phyloP scores from a whole-genome alignment of 2,797 vertebrate species.

The Acipenser transmontanus region DNA sequence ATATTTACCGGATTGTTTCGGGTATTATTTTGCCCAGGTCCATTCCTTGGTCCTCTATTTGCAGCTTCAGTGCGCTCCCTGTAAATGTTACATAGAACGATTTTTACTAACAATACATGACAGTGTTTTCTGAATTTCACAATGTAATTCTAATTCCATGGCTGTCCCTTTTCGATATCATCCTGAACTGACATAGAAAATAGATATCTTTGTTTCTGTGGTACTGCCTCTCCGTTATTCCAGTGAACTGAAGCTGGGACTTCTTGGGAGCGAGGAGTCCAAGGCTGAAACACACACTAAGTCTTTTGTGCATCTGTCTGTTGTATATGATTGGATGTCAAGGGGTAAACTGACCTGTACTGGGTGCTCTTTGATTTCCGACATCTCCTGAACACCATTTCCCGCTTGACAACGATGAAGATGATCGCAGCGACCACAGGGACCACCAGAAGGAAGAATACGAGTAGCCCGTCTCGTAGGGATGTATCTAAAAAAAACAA shows the following conservation, averaged over 20 bases:
- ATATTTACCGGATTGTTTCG: slow-evolving; percentile 32
- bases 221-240: slow-evolving; percentile 24
- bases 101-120: no score
- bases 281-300: no score
- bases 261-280: not conserved
- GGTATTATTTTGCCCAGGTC: not conserved
- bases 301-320: no score
- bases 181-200: no score
- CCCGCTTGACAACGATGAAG: slow-evolving; percentile 45
- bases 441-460: slow-evolving; percentile 79
- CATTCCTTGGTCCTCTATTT: slow-evolving; percentile 28
- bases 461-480: slow-evolving; percentile 73
- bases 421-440: slow-evolving; percentile 45
- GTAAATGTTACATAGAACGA: slow-evolving; percentile 15
- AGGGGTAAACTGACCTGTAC: slow-evolving; percentile 31
- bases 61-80: slow-evolving; percentile 26
- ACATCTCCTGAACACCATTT: slow-evolving; percentile 59
- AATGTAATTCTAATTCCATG: no score
- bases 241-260: not conserved
- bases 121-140: no score
- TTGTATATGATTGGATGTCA: no score
- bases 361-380: slow-evolving; percentile 31
- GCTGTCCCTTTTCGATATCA: no score
- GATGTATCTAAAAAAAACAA: slow-evolving; percentile 63
- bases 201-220: slow-evolving; percentile 33